Evolutionary conservation across 2,888 invertebrate genomes (phyloP).

Genomic region (Dolichomitus sp.): DNA sequence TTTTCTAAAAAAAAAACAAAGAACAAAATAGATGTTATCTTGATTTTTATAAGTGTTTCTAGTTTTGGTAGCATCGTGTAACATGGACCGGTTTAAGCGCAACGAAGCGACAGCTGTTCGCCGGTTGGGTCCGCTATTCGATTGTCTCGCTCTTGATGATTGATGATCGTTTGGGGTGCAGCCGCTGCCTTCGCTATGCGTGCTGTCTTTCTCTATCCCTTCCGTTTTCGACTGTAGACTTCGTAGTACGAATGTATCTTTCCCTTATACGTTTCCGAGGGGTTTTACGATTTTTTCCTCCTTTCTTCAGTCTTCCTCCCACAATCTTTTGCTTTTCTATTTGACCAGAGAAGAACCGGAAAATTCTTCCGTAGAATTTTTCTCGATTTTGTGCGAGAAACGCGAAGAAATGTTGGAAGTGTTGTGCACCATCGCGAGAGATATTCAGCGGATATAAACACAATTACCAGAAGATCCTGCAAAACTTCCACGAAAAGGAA

Average conservation of each 20-base stretch:
- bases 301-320: constrained; percentile 34
- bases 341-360: background rate
- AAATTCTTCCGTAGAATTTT: constrained; percentile 39
- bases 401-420: constrained; percentile 11
- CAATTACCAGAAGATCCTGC: background rate
- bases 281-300: constrained; percentile 45
- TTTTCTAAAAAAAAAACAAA: background rate
- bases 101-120: constrained; percentile 88
- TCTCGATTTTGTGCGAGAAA: constrained; percentile 20
- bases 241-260: constrained; percentile 15
- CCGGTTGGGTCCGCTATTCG: constrained; percentile 86
- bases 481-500: background rate
- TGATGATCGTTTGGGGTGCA: constrained; percentile 88
- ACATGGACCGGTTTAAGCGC: constrained; percentile 80
- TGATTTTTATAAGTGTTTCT: constrained; percentile 60
- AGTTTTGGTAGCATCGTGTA: constrained; percentile 77
- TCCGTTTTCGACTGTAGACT: constrained; percentile 36
- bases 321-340: constrained; percentile 34
- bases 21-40: constrained; percentile 46
- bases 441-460: background rate
- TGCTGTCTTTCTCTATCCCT: constrained; percentile 69
- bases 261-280: constrained; percentile 13
- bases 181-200: constrained; percentile 76
- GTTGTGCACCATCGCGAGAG: background rate
- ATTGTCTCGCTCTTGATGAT: constrained; percentile 88